These are phyloP conservation scores for Semibalanus balanoides DNA, from an alignment of 1,140 invertebrate species.

Conservation along the genomic window DNA sequence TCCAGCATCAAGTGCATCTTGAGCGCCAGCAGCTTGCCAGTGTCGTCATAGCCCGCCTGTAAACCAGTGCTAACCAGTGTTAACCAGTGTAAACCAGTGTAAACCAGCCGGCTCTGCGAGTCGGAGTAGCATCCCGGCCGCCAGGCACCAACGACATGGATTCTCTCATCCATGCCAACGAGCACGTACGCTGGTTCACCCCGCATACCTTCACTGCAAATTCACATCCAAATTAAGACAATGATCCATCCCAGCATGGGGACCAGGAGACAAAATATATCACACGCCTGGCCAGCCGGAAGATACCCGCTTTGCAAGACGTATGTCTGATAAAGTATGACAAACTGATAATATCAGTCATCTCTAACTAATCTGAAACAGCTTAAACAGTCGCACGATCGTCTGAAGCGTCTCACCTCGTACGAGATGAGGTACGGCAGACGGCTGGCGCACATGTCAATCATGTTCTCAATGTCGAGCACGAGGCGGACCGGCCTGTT, in stretches of 20 bases:
- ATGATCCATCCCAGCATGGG: too few relatives aligned
- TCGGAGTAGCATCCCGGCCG: neutral
- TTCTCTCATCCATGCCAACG: neutral
- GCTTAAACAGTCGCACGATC: too few relatives aligned
- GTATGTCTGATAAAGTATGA: too few relatives aligned
- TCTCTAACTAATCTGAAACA: too few relatives aligned
- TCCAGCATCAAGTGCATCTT: slow-evolving; percentile 17
- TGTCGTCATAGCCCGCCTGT: slow-evolving; percentile 22
- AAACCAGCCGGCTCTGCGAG: too few relatives aligned
- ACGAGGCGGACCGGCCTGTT: slow-evolving; percentile 17
- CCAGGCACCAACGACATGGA: neutral
- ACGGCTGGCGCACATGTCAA: slow-evolving; percentile 48
- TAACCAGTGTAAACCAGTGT: too few relatives aligned
- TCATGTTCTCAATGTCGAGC: slow-evolving; percentile 35
- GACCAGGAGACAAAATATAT: neutral
- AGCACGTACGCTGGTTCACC: neutral
- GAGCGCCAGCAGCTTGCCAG: slow-evolving; percentile 16
- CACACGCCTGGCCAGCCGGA: too few relatives aligned
- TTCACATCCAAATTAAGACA: neutral
- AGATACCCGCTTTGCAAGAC: too few relatives aligned
- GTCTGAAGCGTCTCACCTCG: slow-evolving; percentile 34
- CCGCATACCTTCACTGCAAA: neutral
- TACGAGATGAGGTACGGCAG: slow-evolving; percentile 42
- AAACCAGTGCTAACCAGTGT: too few relatives aligned
- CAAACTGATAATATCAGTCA: neutral